Evolutionary conservation across 2,797 vertebrate genomes (phyloP), one percentile per base, ranked within the genome.

Genomic region (Pristis pectinata): DNA sequence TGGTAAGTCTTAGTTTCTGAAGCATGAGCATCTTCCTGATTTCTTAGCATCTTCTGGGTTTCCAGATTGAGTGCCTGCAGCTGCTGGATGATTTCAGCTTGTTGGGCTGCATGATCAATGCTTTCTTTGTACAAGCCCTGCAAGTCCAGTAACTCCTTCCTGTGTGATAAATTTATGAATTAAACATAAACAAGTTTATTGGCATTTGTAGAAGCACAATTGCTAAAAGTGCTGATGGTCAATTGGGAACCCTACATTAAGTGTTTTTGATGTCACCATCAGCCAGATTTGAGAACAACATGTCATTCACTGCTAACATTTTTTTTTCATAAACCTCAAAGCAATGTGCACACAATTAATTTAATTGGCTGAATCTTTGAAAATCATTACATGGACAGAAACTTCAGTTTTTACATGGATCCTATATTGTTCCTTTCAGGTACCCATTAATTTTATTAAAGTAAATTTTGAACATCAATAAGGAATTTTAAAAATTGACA

Each of bases 11-110:
- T 96, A 85, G 97, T 97, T 97, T 99, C 98, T 95, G 97, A 97
- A 89, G 96, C 97, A 95, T 98, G 98, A 49, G 97, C 97, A 95
- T 98, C 97, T 95, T 99, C 98, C 95, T 98, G 98, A 96, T 98
- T 98, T 96, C 97, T 98, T 95, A 99, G 96, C 95, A 98, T 97
- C 96, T 97, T 98, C 94, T 98, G 98, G 22, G 98, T 97, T 96
- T 98, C 98, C 95, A 98, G 96, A 96, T 98, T 98, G 95, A 99
- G 98, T 95, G 97, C 96, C 95, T 99, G 98, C 96, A 99, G 97
- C 96, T 99, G 98, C 96, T 98, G 97, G 97, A 99, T 99, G 95
- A 99, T 97, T 95, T 98, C 97, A 85, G 97, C 97, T 96, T 99
- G 98, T 96, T 98, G 98, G 37, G 96, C 96, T 94, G 97, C 97